phyloP scores from a whole-genome alignment of 2,113 vertebrate genomes.

The Crotalus viridis region DNA sequence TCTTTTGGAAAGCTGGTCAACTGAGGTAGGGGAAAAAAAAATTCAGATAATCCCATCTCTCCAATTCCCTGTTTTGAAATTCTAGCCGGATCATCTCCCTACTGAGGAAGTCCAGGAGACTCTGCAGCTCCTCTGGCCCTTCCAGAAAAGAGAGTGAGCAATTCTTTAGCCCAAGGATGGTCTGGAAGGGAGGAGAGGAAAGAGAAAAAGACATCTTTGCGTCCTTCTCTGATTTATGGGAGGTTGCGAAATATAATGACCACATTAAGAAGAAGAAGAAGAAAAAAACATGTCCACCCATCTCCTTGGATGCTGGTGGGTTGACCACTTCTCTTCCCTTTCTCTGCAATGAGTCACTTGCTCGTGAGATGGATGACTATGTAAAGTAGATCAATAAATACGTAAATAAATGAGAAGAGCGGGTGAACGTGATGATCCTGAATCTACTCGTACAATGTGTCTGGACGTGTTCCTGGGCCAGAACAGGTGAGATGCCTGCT shows the following conservation, averaged over 20 bases:
- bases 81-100: background rate
- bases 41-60: background rate
- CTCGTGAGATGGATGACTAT: background rate
- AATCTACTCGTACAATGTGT: background rate
- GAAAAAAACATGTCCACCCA: background rate
- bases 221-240: background rate
- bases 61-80: background rate
- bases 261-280: background rate
- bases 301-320: background rate
- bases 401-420: background rate
- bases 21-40: background rate
- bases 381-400: background rate
- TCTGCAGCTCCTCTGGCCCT: background rate
- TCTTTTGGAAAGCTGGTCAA: background rate
- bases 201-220: background rate
- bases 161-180: background rate
- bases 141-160: background rate
- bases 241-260: constrained; percentile 14
- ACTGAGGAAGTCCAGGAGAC: background rate
- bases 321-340: background rate
- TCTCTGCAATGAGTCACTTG: background rate
- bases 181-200: background rate
- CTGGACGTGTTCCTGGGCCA: background rate
- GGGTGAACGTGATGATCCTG: background rate
- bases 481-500: background rate